Percentiles rank a stretch among this genome's conserved stretches.
These are phyloP conservation scores for Hoplostethus mediterraneus DNA, from an alignment of 2,797 vertebrate species.

Conservation along the genomic window DNA sequence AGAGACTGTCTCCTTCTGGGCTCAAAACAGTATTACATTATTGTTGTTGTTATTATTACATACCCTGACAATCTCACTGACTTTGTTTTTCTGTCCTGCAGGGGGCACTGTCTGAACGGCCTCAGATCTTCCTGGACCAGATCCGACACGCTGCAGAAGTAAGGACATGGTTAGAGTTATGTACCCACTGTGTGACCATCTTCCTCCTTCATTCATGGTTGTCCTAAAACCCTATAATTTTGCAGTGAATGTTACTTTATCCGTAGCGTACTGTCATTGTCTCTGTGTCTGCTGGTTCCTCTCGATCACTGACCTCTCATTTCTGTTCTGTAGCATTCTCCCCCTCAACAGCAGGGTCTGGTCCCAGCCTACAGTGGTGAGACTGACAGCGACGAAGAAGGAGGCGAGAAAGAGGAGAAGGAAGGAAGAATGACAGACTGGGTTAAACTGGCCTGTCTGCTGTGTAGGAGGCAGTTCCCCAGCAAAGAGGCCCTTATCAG, in stretches of 20 bases:
- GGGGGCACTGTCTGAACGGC: constrained; percentile 90
- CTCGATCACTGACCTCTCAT: not conserved
- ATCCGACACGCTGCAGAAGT: constrained; percentile 87
- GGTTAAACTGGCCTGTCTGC: constrained; percentile 92
- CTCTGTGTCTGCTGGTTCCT: not conserved
- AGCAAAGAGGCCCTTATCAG: constrained; percentile 93
- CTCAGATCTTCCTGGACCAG: constrained; percentile 89
- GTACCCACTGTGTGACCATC: not conserved
- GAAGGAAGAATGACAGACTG: constrained; percentile 91
- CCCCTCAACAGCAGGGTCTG: constrained; percentile 83
- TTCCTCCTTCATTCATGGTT: not conserved
- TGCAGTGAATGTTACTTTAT: not conserved
- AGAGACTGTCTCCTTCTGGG: not conserved
- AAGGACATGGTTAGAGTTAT: constrained; percentile 64
- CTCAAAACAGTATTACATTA: not conserved
- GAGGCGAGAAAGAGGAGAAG: constrained; percentile 84
- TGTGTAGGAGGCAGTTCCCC: constrained; percentile 93
- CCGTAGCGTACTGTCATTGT: not conserved
- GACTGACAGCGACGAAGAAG: constrained; percentile 91
- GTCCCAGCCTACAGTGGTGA: constrained; percentile 91
- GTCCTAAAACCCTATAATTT: not conserved
- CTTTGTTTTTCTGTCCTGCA: constrained; percentile 56
- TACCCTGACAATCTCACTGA: not conserved
- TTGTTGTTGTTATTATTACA: not conserved
- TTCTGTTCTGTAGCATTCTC: constrained; percentile 62